Evolutionary conservation across 2,113 vertebrate species (phyloP).

Genomic region (Callopanchax toddi): DNA sequence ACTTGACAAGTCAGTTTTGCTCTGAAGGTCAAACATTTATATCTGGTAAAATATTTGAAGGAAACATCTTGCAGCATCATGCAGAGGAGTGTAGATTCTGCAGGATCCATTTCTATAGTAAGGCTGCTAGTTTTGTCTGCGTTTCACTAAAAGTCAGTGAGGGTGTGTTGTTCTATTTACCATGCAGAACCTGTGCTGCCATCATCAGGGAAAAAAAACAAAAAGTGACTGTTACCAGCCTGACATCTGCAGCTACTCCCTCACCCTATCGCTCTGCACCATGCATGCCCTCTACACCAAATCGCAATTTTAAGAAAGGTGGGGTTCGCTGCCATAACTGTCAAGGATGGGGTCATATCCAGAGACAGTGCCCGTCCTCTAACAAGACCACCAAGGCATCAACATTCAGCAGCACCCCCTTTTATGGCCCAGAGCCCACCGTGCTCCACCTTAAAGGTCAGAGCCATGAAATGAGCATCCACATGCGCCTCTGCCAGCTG

Average conservation of each 20-base stretch:
- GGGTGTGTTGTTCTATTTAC: too few relatives aligned
- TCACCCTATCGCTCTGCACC: background rate
- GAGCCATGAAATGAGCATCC: constrained; percentile 6
- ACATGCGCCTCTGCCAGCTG: background rate
- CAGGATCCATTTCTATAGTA: too few relatives aligned
- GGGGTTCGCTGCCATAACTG: constrained; percentile 2
- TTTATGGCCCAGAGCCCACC: background rate
- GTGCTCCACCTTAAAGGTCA: background rate
- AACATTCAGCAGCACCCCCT: background rate
- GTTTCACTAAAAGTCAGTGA: too few relatives aligned
- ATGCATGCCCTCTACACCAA: background rate
- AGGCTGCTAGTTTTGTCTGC: too few relatives aligned
- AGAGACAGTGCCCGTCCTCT: background rate
- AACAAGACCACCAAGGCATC: background rate
- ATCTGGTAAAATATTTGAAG: too few relatives aligned
- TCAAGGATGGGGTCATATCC: background rate
- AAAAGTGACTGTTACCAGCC: background rate
- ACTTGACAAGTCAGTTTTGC: too few relatives aligned
- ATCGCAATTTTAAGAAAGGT: background rate
- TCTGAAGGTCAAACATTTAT: too few relatives aligned
- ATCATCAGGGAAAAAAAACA: background rate
- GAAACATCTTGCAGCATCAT: background rate
- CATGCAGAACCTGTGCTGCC: background rate
- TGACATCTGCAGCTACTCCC: background rate
- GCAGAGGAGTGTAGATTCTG: too few relatives aligned